These are phyloP conservation scores for Craterocephalus amniculus DNA, from an alignment of 2,797 vertebrate species.

Conservation along the genomic window DNA sequence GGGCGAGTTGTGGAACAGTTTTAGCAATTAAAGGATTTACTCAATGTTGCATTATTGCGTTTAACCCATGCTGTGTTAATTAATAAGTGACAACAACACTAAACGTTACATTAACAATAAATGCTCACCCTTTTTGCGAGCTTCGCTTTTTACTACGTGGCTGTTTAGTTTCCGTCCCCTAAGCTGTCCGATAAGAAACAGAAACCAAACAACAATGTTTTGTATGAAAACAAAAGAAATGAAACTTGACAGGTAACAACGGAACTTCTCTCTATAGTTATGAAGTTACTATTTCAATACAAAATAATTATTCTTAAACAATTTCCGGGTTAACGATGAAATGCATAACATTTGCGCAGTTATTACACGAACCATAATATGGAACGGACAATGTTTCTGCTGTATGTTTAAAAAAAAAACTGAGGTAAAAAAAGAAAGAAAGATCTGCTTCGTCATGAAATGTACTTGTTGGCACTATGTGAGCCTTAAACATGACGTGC, in stretches of 20 bases:
- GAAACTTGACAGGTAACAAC: background rate
- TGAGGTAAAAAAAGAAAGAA: slow-evolving; percentile 28
- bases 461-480: background rate
- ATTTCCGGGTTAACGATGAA: fast-evolving
- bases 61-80: background rate
- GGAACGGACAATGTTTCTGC: background rate
- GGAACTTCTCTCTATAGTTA: fast-evolving
- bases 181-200: slow-evolving; percentile 75
- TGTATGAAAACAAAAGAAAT: background rate
- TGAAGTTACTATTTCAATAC: background rate
- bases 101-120: slow-evolving; percentile 44
- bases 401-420: slow-evolving; percentile 10
- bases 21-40: background rate
- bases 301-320: fast-evolving
- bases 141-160: slow-evolving; percentile 84
- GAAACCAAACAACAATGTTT: background rate
- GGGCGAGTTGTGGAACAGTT: slow-evolving; percentile 25
- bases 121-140: slow-evolving; percentile 72
- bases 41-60: background rate
- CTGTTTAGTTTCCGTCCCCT: slow-evolving; percentile 79
- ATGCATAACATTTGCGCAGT: background rate
- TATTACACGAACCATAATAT: slow-evolving; percentile 8
- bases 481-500: background rate
- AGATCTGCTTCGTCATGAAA: background rate
- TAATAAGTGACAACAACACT: slow-evolving; percentile 51